phyloP scores from a whole-genome alignment of 2,113 vertebrate species.

The Calyptommatus sinebrachiatus region DNA sequence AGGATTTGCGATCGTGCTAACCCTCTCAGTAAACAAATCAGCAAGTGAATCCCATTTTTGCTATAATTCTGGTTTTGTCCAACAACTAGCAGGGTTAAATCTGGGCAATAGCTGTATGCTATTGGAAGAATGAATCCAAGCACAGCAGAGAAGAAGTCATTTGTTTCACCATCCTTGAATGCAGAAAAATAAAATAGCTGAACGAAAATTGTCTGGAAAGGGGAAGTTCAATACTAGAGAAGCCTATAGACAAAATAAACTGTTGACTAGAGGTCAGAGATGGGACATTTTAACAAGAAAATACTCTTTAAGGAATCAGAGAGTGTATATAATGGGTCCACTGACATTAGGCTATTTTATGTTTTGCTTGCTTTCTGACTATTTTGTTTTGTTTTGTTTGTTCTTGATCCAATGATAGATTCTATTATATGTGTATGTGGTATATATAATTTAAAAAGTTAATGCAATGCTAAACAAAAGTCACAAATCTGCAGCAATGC shows the following conservation, averaged over 20 bases:
- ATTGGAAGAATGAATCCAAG: slow-evolving; percentile 85
- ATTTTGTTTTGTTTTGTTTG: too few relatives aligned
- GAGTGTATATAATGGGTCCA: too few relatives aligned
- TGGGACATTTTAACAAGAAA: neutral
- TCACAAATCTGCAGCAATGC: too few relatives aligned
- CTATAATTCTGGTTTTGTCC: slow-evolving; percentile 62
- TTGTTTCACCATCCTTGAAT: slow-evolving; percentile 65
- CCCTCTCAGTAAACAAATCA: slow-evolving; percentile 77
- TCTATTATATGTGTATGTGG: too few relatives aligned
- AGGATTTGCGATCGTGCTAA: slow-evolving; percentile 79
- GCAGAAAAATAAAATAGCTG: slow-evolving; percentile 9
- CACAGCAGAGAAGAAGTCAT: slow-evolving; percentile 74
- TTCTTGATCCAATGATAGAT: too few relatives aligned
- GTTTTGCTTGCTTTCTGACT: too few relatives aligned
- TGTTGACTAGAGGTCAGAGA: neutral
- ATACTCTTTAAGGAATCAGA: too few relatives aligned
- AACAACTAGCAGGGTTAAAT: slow-evolving; percentile 76
- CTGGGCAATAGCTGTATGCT: slow-evolving; percentile 83
- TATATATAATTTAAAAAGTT: too few relatives aligned
- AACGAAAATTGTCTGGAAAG: too few relatives aligned
- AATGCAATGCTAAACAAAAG: neutral
- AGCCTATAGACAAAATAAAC: neutral
- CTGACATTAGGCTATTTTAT: too few relatives aligned
- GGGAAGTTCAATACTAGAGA: neutral
- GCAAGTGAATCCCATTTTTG: slow-evolving; percentile 72